Percentiles rank a stretch among this genome's conserved stretches.
Conservation (phyloP, 2,888 invertebrate genomes). For the Volucella zonaria region DNA sequence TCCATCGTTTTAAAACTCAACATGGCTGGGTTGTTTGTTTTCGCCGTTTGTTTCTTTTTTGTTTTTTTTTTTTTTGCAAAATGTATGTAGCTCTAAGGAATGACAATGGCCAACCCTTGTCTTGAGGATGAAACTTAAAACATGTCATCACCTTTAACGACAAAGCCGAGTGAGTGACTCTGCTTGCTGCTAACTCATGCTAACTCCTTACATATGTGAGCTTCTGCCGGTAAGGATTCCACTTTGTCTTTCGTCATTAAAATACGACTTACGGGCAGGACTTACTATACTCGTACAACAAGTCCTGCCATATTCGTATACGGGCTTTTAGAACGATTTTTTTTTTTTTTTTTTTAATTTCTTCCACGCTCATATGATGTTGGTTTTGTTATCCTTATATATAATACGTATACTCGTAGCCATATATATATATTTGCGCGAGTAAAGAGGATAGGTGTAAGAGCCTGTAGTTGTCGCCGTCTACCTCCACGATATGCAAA, state of each 20-base stretch:
- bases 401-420: background rate
- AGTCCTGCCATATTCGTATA: slow-evolving; percentile 41
- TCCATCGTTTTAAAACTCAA: slow-evolving; percentile 36
- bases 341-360: background rate
- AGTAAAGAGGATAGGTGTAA: background rate
- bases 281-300: slow-evolving; percentile 18
- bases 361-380: slow-evolving; percentile 49
- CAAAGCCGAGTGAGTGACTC: slow-evolving; percentile 51
- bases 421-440: background rate
- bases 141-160: slow-evolving; percentile 67
- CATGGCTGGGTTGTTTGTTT: slow-evolving; percentile 40
- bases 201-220: slow-evolving; percentile 16
- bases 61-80: background rate
- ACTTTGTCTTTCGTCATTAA: slow-evolving; percentile 67
- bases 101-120: slow-evolving; percentile 25
- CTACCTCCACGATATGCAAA: slow-evolving; percentile 51
- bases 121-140: slow-evolving; percentile 60
- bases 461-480: slow-evolving; percentile 38
- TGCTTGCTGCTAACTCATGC: slow-evolving; percentile 10
- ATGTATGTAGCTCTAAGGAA: background rate
- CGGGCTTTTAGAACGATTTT: background rate
- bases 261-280: slow-evolving; percentile 71
- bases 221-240: background rate
- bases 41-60: background rate
- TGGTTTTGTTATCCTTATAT: slow-evolving; percentile 48